Base-by-base conservation (phyloP, 1,140 invertebrate species). In the Pseudomyrmex sp. region DNA sequence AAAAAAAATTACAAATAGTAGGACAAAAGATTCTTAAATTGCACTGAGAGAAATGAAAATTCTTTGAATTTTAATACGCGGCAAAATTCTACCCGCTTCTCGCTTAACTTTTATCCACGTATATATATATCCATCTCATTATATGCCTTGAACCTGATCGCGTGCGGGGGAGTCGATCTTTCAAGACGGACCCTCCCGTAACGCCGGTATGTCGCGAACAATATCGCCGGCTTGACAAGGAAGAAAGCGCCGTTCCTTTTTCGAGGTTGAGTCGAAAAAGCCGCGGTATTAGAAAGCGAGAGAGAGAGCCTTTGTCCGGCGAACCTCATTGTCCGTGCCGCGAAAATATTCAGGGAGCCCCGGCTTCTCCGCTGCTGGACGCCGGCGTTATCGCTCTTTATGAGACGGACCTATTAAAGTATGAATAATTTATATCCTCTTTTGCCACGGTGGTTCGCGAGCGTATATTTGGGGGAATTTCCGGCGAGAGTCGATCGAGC, bases 351-450 rank as follows among this genome's bases (percentile, higher is more conserved):
- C 77, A 61, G 52, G 52, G 69, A 68, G 56, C 73, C 62, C 59
- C 50, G 50, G 50, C 50, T 52, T 52, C 50, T 59, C 65, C 56
- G 50, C 62, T 77, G 74, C 70, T 83, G 77, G 58, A 85, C 84
- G 66, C 44, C 35, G 52, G 52, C 58, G 73, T 76, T 88, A 88
- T 88, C 77, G 62, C 59, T 72, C 56, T 86, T 74, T 69, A 86
- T 85, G 80, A 76, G 74, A 61, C 23, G 23, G 69, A 56, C 50
- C 84, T 84, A 88, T 89, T 89, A 86, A 88, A 68, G n/a, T 82
- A 86, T 86, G 88, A 85, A 88, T 86, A 80, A 89, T 89, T 89
- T 85, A 88, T 86, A 63, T 15, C 35, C 35, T 52, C 23, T 8
- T 54, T 52, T 15, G 5, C n/a, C n/a, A 26, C 66, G 54, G 5